Evolutionary conservation across 2,888 invertebrate species (phyloP), one percentile per base, ranked within the genome.

Genomic region (Drosophila mettleri): DNA sequence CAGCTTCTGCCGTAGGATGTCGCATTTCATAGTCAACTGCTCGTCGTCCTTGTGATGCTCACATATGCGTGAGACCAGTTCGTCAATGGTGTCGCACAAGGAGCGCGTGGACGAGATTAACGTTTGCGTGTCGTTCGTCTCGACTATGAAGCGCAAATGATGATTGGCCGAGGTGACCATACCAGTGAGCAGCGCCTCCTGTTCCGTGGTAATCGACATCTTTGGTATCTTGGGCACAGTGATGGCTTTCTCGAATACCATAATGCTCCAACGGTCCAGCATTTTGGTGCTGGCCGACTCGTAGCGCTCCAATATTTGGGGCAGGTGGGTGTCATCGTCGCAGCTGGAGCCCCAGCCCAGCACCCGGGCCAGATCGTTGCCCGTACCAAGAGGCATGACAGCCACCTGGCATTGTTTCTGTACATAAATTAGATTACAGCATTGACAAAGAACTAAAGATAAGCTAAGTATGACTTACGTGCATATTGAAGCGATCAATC

Each of bases 221-320:
- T 93, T 93, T 34, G 93, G 92, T 8, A 95, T 93, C 49, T 91
- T 92, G 2, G 91, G 91, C 83, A 96, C 93, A 0, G 96, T 93
- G 61, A 95, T 94, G 66, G 94, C 94, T 57, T 96, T 94, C 91
- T 97, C 97, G 90, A 97, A 98, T 8, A 97, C 97, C 97, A 98
- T 97, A 80, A 98, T 97, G 89, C 98, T 98, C 98, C 98, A 98
- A 81, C 98, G 95, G 92, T 99, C 99, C 52, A 99, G 93, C 97
- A 99, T 98, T 93, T 98, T 98, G 55, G 98, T 98, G 90, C 98
- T 97, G n/a, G 99, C 98, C 82, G 97, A 96, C 92, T 99, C 99
- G 91, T 98, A 98, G 78, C 97, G 96, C 91, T 99, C 98, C 39
- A 99, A 93, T 49, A 98, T 94, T 85, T 96, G 96, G 10, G 98